Evolutionary conservation across 2,888 invertebrate species (phyloP), one percentile per base, ranked within the genome.

Genomic region (Rhopalosiphum nymphaeae): DNA sequence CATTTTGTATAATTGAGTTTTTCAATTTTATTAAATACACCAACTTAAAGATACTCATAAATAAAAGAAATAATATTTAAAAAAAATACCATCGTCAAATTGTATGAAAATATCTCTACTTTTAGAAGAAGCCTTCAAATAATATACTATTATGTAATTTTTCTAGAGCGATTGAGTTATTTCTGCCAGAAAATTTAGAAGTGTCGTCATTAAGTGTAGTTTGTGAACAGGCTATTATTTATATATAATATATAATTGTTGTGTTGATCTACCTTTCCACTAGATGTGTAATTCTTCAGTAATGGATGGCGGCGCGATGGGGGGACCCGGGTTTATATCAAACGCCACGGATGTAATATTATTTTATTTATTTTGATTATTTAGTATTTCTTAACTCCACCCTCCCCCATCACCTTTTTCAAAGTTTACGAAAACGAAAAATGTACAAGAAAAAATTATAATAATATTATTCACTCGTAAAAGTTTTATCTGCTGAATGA

Each of bases 401-500:
- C 0, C n/a, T 44, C 44, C 5, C 2, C 4, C 13, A 16, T 7
- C 44, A 46, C 44, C 7, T 44, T 36, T 86, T 36, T 29, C 10
- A 16, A 25, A 25, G 86, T 36, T 57, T n/a, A 57, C 3, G 7
- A 36, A 90, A 67, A 49, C 13, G 9, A 87, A 49, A 16, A 87
- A 46, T 57, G 26, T n/a, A 89, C 9, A 89, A 89, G 4, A 57
- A 57, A 86, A 86, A 78, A n/a, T 21, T 16, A 84, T 86, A 46
- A 91, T 57, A 42, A 56, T 53, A 53, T 56, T 88, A 53, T 44
- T 36, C n/a, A 26, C 36, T 26, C 0, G 21, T 61, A 86, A 92
- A 92, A 92, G 91, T 87, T 92, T 86, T 36, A 91, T 44, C 13
- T 36, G n/a, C 13, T n/a, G 56, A 85, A 42, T n/a, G 86, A 91